These are phyloP conservation scores for Eutrigla gurnardus DNA, from an alignment of 2,797 vertebrate genomes.

Conservation along the genomic window DNA sequence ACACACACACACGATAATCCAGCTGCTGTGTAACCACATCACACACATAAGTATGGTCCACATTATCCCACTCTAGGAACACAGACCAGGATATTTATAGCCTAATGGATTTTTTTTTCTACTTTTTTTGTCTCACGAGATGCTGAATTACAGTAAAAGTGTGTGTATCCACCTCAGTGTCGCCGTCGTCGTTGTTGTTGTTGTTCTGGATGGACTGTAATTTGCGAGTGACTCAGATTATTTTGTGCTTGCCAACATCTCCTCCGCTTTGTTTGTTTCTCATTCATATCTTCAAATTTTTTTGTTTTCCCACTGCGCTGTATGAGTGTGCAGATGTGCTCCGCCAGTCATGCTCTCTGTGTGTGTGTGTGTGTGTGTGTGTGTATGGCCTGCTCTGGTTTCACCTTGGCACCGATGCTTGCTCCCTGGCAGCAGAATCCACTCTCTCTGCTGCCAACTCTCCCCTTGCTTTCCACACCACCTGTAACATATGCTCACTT, in stretches of 20 bases:
- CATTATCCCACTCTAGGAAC: conserved; percentile 75
- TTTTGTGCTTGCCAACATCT: conserved; percentile 36
- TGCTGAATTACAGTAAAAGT: conserved; percentile 71
- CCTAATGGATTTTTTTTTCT: conserved; percentile 59
- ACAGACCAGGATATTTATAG: conserved; percentile 73
- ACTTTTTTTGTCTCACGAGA: conserved; percentile 61
- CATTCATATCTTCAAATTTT: conserved; percentile 52
- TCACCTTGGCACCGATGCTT: conserved; percentile 74
- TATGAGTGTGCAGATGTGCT: conserved; percentile 41
- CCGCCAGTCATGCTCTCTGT: conserved; percentile 32
- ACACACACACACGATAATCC: conserved; percentile 47
- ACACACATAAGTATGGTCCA: conserved; percentile 77
- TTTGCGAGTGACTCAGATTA: conserved; percentile 49
- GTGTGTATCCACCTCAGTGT: conserved; percentile 18
- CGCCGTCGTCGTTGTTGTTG: neutral
- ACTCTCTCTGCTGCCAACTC: conserved; percentile 66
- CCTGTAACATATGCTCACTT: conserved; percentile 82
- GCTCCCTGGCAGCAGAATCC: conserved; percentile 74
- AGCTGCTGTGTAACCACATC: conserved; percentile 77
- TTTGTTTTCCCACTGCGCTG: conserved; percentile 18
- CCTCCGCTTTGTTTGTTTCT: conserved; percentile 49
- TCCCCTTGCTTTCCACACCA: conserved; percentile 79
- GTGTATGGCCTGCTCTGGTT: conserved; percentile 64
- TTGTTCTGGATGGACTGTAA: conserved; percentile 35
- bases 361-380: conserved; percentile 12